Base-by-base conservation (phyloP, 2,113 vertebrate species). In the Hylia prasina region DNA sequence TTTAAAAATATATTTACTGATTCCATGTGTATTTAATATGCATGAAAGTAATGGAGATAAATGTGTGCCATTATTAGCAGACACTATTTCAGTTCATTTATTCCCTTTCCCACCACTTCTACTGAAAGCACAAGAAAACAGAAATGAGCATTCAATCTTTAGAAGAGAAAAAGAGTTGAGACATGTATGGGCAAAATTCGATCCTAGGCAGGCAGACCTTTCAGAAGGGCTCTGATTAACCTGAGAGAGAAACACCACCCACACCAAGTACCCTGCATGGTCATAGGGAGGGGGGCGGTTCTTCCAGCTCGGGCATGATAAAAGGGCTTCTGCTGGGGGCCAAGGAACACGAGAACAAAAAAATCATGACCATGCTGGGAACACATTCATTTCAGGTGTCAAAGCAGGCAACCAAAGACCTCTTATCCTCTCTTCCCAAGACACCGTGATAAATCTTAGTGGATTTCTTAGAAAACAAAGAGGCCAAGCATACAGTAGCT, bases 281-380 rank as follows among this genome's bases (percentile, higher is more conserved):
- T 18, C 15, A 1, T 9, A 13, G 4, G 27, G 30, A 66, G 30
- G 2, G 13, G 2, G 4, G 5, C 4, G 4, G 3, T 1, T 33
- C 28, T 53, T 63, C 39, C 57, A 68, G 22, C 4, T 58, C 56
- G 21, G 15, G 1, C 1, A 0, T 5, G 11, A 6, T 33, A 17
- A 15, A 35, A 37, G 6, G 22, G 20, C 20, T 87, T 61, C 56
- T 61, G 37, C 40, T 12, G 19, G 6, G 15, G 11, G 16, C 15
- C 66, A 60, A 72, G 24, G 6, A 39, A n/a, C 10, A 27, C 3
- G 56, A 19, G 23, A 20, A n/a, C n/a, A 54, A 66, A 48, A 44
- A 56, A n/a, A 5, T 22, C 28, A n/a, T 23, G 3, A 42, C 15
- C 66, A 12, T 1, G 1, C 25, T 57, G 25, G 45, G 18, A 83